Conservation (phyloP, 2,113 vertebrate genomes). For the Ibidorhyncha struthersii region DNA sequence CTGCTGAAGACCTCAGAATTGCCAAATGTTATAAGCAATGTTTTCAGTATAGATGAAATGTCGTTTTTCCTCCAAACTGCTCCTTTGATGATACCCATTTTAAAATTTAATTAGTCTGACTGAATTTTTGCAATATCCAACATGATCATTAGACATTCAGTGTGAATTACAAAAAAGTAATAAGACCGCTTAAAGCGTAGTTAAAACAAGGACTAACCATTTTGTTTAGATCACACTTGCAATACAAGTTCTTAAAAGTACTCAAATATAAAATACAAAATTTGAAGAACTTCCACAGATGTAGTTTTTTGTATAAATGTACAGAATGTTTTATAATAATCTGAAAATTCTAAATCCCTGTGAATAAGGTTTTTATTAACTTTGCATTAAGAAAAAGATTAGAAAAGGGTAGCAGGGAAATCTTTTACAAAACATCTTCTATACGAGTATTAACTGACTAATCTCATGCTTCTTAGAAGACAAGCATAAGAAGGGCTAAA, state of each 20-base stretch:
- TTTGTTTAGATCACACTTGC: neutral
- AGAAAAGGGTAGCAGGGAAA: neutral
- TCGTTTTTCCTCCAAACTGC: neutral
- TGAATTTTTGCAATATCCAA: neutral
- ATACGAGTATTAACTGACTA: neutral
- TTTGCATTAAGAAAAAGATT: neutral
- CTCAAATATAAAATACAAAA: neutral
- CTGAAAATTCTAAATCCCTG: neutral
- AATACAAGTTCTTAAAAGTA: neutral
- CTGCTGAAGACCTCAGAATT: neutral
- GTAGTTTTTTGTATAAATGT: neutral
- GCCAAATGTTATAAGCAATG: neutral
- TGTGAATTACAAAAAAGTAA: neutral
- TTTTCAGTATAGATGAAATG: neutral
- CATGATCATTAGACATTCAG: neutral
- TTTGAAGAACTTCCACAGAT: rapidly evolving
- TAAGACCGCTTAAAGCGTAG: neutral
- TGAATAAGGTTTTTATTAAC: neutral
- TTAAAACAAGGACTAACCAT: neutral
- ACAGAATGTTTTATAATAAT: neutral
- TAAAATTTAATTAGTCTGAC: neutral
- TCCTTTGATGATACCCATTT: neutral
- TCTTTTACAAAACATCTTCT: neutral
- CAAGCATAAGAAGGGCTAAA: neutral
- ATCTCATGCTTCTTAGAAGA: neutral